A percentile compares a stretch with the other conserved stretches of the same genome.
Evolutionary conservation across 2,113 vertebrate species (phyloP).

Genomic region (Sus scrofa): T2T-Sscrofa CM000812.6:32611501-32612000

Average conservation of each 20-base stretch:
- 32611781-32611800: not conserved
- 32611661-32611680: not conserved
- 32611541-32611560: not conserved
- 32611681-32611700: not conserved
- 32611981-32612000: constrained; percentile 28
- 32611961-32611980: not conserved
- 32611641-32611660: not conserved
- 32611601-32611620: not conserved
- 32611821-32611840: not conserved
- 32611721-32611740: constrained; percentile 27
- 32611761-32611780: constrained; percentile 19
- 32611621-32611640: not conserved
- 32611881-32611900: constrained; percentile 36
- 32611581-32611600: not conserved
- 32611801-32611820: not conserved
- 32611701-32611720: not conserved
- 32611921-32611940: not conserved
- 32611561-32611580: not conserved
- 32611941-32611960: constrained; percentile 44
- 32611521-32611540: not conserved
- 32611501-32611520: not conserved
- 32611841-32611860: not conserved
- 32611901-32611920: not conserved
- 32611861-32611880: constrained; percentile 9
- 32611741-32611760: not conserved